Evolutionary conservation across 2,888 invertebrate genomes (phyloP), one percentile per base, ranked within the genome.

Genomic region (Noctua pronuba): DNA sequence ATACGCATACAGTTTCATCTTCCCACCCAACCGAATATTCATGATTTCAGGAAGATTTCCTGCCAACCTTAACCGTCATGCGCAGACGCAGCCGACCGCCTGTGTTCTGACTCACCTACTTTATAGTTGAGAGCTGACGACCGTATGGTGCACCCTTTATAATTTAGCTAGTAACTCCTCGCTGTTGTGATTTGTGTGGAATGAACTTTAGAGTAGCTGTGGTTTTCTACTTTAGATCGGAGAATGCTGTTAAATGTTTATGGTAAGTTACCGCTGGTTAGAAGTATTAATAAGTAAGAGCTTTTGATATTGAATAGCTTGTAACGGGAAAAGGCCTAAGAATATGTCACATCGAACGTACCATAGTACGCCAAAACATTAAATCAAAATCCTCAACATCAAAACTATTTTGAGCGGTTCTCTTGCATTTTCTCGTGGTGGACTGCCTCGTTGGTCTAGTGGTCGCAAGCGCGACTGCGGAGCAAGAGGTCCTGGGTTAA

Each of bases 161-260:
- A 86, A 87, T 86, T 88, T 76, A 79, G 41, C 73, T 79, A 69
- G 82, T 86, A 88, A 86, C 77, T 83, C 74, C 46, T 67, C 1
- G 65, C 75, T 75, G 28, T 85, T 86, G 76, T 77, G 86, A 88
- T 76, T 88, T 86, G 82, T 88, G 86, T 82, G 76, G 76, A 86
- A 79, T 70, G 62, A 66, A 66, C 76, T 66, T 77, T 69, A 62
- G 58, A 75, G 77, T 77, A 75, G 73, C 73, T 70, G 38, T 60
- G 38, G 21, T 85, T 86, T 75, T 38, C 41, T 72, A 52, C 44
- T 55, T 82, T 31, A 75, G 35, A 68, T 66, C n/a, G n/a, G 28
- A 60, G 38, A 8, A 58, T 35, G 46, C 8, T 55, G 44, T 75
- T 69, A 38, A 72, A 73, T 52, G 13, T 82, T 77, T 49, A 80